Base-by-base conservation (phyloP, 1,140 invertebrate species). In the Magallana gigas region DNA sequence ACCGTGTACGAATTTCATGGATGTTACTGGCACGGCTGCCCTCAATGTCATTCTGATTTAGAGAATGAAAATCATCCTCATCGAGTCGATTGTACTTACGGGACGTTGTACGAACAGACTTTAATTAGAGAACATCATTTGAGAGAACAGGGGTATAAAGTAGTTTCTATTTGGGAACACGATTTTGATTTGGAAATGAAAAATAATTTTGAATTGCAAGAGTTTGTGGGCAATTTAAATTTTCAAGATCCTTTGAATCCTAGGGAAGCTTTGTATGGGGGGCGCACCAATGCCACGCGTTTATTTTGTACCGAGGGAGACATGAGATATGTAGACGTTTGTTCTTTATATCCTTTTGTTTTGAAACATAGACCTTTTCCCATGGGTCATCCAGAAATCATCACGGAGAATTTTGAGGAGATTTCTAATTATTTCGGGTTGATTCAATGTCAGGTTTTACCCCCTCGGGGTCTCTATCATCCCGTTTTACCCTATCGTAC, bases 1-100 rank as follows among this genome's bases (percentile, higher is more conserved):
- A 87, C 83, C 29, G 64, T 84, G 16, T 89, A 85, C 64, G 88
- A 91, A 85, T 91, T 88, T 29, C 58, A 62, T 83, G 88, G 36
- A 14, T 91, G 89, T 68, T 57, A 83, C 12, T 91, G 84, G 76
- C 91, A 91, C 68, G 90, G 91, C 0, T 90, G 90, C 81, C 87
- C 71, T 12, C 57, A 16, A 23, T 91, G 90, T 86, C 88, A 84
- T 48, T 36, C 62, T 6, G 14, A 64, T 3, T 64, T 64, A 64
- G 1, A 64, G 7, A 14, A 64, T 16, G 62, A 64, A 18, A 16
- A 14, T 16, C 62, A 64, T 64, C 62, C 62, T 14, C 18, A 16
- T 64, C 62, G 18, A 14, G 14, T 18, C 18, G 14, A 14, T 64
- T 64, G 14, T 16, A 5, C 62, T 3, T 64, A 64, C 18, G 62